Percentiles rank a stretch among this genome's conserved stretches.
Evolutionary conservation across 2,888 invertebrate species (phyloP).

Genomic region (Torymus aiolomorphi): DNA sequence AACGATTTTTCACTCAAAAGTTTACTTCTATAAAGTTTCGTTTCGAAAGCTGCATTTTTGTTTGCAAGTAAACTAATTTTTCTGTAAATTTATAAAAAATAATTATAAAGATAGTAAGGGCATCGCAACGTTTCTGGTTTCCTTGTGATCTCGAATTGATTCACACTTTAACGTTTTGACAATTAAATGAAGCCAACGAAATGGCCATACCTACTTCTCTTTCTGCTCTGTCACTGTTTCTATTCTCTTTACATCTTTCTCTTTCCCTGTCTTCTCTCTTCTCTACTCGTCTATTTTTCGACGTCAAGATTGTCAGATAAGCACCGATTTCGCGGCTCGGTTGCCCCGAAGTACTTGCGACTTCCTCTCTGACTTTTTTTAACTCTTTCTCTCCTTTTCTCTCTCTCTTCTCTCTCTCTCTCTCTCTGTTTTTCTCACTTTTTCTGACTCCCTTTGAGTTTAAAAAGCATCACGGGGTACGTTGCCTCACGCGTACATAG

Average conservation of each 20-base stretch:
- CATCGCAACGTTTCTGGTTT: no score
- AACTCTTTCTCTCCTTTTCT: constrained; percentile 13
- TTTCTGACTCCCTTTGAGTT: background rate
- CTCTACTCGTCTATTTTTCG: constrained; percentile 31
- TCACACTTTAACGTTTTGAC: no score
- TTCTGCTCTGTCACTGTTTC: background rate
- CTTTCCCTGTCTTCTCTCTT: constrained; percentile 7
- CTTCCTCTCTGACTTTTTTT: constrained; percentile 4
- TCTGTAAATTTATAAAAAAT: no score
- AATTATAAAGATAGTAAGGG: no score
- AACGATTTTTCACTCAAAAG: no score
- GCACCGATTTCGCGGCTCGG: constrained; percentile 36
- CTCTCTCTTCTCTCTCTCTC: constrained; percentile 19
- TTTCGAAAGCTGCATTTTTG: no score
- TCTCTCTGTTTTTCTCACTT: background rate
- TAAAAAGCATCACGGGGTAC: no score
- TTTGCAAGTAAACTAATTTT: no score
- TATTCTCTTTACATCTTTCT: constrained; percentile 39
- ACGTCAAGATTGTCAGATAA: constrained; percentile 35
- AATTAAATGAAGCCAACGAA: no score
- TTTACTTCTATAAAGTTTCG: no score
- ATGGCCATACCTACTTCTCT: background rate
- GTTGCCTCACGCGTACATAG: no score
- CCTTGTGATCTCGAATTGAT: no score
- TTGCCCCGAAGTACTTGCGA: constrained; percentile 23